Evolutionary conservation across 2,113 vertebrate genomes (phyloP).

Genomic region (Plecotus auritus): DNA sequence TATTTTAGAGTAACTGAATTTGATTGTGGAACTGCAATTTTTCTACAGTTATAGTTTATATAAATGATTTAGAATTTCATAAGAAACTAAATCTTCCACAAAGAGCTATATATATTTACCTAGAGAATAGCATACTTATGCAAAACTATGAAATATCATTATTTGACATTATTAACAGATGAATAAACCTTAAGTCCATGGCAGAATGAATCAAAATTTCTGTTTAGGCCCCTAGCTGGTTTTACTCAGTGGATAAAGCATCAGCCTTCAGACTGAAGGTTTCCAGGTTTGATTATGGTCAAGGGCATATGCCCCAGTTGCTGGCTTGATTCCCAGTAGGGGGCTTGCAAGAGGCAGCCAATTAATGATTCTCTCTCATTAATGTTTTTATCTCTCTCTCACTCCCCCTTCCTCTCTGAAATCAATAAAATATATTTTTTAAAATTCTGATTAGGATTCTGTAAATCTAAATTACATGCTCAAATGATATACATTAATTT

Average conservation of each 20-base stretch:
- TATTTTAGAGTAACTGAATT: background rate
- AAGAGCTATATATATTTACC: background rate
- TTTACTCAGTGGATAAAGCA: too few species aligned
- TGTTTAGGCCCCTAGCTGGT: background rate
- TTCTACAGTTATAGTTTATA: background rate
- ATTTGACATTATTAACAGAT: background rate
- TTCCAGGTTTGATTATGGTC: too few species aligned
- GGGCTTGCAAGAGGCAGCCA: too few species aligned
- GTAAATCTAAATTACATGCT: slow-evolving; percentile 43
- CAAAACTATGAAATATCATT: background rate
- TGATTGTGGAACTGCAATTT: background rate
- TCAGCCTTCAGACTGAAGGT: too few species aligned
- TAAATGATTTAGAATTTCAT: background rate
- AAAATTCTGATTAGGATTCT: background rate
- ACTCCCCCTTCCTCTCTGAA: too few species aligned
- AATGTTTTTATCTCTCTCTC: too few species aligned
- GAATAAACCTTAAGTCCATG: background rate
- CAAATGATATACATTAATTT: background rate
- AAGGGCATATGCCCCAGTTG: too few species aligned
- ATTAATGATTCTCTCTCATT: too few species aligned
- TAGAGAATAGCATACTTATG: background rate
- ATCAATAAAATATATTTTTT: too few species aligned
- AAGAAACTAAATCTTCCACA: background rate
- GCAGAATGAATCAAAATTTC: slow-evolving; percentile 19
- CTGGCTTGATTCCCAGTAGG: too few species aligned